These are phyloP conservation scores for Ptychochromis oligacanthus DNA, from an alignment of 2,113 vertebrate genomes.

Conservation along the genomic window DNA sequence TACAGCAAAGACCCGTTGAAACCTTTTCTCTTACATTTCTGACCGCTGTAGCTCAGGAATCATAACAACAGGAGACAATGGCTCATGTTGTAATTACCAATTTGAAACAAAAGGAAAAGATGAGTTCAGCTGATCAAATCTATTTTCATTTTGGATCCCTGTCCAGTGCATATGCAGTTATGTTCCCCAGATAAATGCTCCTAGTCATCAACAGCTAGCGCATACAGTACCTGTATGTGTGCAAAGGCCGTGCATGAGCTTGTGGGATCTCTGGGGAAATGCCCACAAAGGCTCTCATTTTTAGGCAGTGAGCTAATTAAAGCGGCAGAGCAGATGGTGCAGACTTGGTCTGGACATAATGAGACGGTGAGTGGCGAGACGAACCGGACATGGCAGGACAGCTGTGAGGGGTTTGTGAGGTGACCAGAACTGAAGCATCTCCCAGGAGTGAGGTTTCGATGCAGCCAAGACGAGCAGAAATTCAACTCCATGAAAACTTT, in stretches of 20 bases:
- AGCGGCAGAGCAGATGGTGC: conserved; percentile 74
- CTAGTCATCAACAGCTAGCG: conserved; percentile 20
- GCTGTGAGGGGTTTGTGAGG: conserved; percentile 68
- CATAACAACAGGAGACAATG: neutral
- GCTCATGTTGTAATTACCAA: conserved; percentile 25
- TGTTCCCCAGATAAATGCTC: conserved; percentile 1
- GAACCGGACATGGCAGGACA: conserved; percentile 75
- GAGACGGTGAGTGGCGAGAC: conserved; percentile 67
- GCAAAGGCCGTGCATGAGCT: conserved; percentile 26
- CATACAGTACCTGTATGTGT: conserved; percentile 19
- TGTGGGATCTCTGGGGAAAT: conserved; percentile 45
- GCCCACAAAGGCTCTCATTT: conserved; percentile 58
- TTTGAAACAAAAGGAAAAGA: conserved; percentile 21
- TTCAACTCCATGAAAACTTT: conserved; percentile 42
- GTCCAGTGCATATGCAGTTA: neutral
- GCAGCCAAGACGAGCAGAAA: conserved; percentile 16
- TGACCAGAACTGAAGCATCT: conserved; percentile 52
- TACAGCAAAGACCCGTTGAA: conserved; percentile 26
- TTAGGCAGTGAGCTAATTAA: conserved; percentile 73
- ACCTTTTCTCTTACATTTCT: conserved; percentile 18
- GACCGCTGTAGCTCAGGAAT: neutral
- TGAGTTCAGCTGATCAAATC: conserved; percentile 19
- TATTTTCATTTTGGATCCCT: neutral
- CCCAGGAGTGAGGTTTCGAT: conserved; percentile 32
- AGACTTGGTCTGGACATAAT: conserved; percentile 68